A percentile compares a stretch with the other conserved stretches of the same genome.
Conservation (phyloP, 2,797 vertebrate species). For the Microtus californicus region DNA sequence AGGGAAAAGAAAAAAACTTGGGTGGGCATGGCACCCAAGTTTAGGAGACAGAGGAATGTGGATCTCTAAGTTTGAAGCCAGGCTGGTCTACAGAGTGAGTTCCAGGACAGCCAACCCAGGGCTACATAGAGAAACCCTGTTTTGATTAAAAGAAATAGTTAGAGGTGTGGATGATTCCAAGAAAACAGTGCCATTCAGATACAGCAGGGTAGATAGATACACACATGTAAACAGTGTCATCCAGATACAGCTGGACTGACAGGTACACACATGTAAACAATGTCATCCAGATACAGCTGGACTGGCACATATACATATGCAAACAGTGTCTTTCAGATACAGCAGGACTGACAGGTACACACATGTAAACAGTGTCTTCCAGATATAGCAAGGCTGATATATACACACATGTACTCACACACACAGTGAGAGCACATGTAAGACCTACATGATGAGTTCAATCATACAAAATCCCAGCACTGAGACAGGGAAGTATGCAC, state of each 20-base stretch:
- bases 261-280: too few species aligned
- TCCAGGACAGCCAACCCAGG: not conserved
- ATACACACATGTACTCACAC: too few species aligned
- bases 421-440: not conserved
- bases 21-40: not conserved
- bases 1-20: too few species aligned
- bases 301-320: rapidly evolving
- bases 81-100: not conserved
- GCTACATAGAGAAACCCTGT: not conserved
- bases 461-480: not conserved
- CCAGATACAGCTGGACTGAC: rapidly evolving
- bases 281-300: too few species aligned
- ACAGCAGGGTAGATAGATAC: too few species aligned
- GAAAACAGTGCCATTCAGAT: not conserved
- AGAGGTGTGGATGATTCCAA: not conserved
- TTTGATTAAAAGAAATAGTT: not conserved
- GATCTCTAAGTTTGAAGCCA: not conserved
- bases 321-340: too few species aligned
- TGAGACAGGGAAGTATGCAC: too few species aligned
- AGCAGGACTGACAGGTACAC: too few species aligned
- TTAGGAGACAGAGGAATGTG: not conserved
- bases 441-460: not conserved
- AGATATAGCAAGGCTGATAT: not conserved
- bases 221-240: too few species aligned
- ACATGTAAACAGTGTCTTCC: not conserved